Base-by-base conservation (phyloP, 1,140 invertebrate genomes). In the Drosophila sucinea region DNA sequence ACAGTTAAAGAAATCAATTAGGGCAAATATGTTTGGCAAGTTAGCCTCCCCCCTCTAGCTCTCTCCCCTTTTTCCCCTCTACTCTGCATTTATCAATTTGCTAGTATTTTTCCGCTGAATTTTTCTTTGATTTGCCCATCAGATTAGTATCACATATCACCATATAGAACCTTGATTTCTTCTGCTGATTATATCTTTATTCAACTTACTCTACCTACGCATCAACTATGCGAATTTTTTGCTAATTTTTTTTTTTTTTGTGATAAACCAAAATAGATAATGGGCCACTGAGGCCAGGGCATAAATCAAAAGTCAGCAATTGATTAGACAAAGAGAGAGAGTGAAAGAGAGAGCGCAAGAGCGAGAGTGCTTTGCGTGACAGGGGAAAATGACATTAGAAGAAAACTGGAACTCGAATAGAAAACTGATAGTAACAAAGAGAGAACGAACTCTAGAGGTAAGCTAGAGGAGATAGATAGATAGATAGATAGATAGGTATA, bases 241-340 rank as follows among this genome's bases (percentile, higher is more conserved):
- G 35, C 8, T 1, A 38, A 38, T 4, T 47, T 25, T 8, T 38
- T 11, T 38, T 38, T 38, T 38, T 1, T 3, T 8, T 10, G 2
- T 79, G 77, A 79, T 79, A 73, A 73, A 44, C 29, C 38, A 57
- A 29, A 63, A 72, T 11, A 73, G 60, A 79, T 78, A 79, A 35
- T 54, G 56, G n/a, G 29, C 56, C 40, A 29, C 35, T 33, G 47
- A 47, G 60, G 32, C 66, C 51, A 54, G 72, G 72, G 57, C 73
- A 77, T 77, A 77, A 77, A 77, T 77, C 73, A 77, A 77, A 70
- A 70, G 61, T 61, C 57, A 54, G 30, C 23, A 71, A 61, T 44
- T 44, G 56, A 77, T 76, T 66, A 62, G 8, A 47, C 17, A 38
- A 64, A 57, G 30, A 40, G n/a, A 55, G 10, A 47, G 6, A 63